Evolutionary conservation across 2,113 vertebrate species (phyloP).

Genomic region (Anhinga rufa): DNA sequence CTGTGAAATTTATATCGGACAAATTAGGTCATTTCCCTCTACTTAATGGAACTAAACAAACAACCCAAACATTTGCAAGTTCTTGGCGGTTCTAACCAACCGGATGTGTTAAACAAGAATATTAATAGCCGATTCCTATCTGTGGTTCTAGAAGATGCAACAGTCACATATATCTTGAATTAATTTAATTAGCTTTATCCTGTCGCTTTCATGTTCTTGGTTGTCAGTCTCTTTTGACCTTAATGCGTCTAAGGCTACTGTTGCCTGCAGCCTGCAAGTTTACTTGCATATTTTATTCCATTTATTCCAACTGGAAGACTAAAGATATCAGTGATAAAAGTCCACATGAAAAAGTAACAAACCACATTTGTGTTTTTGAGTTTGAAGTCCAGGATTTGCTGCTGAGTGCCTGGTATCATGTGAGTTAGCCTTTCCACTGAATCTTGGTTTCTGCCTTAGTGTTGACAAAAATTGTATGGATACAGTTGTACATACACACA

Average conservation of each 20-base stretch:
- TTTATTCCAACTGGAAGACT: neutral
- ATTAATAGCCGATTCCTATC: neutral
- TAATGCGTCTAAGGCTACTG: neutral
- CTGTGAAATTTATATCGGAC: slow-evolving; percentile 49
- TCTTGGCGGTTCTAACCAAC: neutral
- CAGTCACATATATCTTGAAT: neutral
- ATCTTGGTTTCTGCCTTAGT: neutral
- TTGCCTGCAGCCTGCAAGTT: neutral
- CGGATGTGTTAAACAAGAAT: neutral
- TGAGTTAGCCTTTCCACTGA: neutral
- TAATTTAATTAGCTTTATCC: neutral
- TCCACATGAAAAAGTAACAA: neutral
- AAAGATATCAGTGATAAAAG: neutral
- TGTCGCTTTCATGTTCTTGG: neutral
- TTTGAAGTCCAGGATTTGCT: neutral
- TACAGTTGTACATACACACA: neutral
- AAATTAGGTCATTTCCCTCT: slow-evolving; percentile 58
- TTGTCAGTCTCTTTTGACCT: neutral
- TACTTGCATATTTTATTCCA: neutral
- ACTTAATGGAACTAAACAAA: neutral
- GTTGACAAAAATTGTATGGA: neutral
- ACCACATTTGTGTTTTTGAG: neutral
- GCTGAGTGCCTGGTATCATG: neutral
- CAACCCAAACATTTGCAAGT: neutral
- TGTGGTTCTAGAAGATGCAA: neutral